phyloP scores from a whole-genome alignment of 2,113 vertebrate species.

The Marcusenius ussheri region DNA sequence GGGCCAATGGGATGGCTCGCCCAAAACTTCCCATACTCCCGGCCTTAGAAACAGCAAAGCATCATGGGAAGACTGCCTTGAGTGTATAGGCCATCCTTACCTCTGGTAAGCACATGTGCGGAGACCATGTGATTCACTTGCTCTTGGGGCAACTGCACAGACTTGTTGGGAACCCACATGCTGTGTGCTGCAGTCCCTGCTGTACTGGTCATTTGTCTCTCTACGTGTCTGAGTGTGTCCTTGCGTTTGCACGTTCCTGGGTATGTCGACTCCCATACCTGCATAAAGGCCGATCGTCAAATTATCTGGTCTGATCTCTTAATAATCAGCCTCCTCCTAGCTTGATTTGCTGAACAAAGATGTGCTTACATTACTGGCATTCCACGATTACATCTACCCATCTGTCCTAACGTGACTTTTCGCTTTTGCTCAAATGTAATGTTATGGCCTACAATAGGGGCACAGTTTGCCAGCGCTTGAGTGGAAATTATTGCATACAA shows the following conservation, averaged over 20 bases:
- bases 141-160: background rate
- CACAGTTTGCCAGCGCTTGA: background rate
- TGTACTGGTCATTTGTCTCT: background rate
- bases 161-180: background rate
- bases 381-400: background rate
- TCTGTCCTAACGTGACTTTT: background rate
- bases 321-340: background rate
- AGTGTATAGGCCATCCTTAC: background rate
- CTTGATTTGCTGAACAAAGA: background rate
- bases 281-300: background rate
- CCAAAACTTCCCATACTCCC: background rate
- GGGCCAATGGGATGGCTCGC: background rate
- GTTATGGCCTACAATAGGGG: background rate
- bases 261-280: background rate
- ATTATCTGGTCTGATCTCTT: background rate
- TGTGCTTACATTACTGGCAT: background rate
- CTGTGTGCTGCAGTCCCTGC: background rate
- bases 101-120: background rate
- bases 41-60: background rate
- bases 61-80: background rate
- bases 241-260: background rate
- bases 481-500: background rate
- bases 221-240: background rate
- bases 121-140: background rate
- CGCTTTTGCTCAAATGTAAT: background rate